Conservation (phyloP, 2,113 vertebrate species). For the Neopipo cinnamomea region DNA sequence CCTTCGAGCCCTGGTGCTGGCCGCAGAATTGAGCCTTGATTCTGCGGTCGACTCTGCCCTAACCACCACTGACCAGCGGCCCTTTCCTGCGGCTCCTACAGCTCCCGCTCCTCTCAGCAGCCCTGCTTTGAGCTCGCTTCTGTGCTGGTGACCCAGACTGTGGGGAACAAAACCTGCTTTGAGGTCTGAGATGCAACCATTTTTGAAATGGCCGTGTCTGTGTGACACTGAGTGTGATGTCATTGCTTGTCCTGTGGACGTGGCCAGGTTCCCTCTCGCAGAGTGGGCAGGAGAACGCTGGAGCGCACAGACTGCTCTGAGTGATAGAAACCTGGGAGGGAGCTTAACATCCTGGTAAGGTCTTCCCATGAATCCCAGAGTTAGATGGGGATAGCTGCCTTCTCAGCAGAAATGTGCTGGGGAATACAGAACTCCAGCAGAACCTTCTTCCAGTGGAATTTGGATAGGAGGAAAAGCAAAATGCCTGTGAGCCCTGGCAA, state of each 20-base stretch:
- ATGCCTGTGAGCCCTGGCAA: background rate
- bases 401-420: background rate
- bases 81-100: background rate
- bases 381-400: background rate
- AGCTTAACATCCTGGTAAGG: background rate
- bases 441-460: background rate
- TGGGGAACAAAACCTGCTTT: slow-evolving; percentile 4
- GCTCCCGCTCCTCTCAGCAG: background rate
- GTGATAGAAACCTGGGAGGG: background rate
- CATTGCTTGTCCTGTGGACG: background rate
- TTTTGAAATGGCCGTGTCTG: slow-evolving; percentile 59
- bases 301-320: background rate
- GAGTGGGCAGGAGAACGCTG: background rate
- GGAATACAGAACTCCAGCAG: background rate
- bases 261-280: background rate
- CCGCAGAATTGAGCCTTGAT: background rate
- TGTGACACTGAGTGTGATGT: slow-evolving; percentile 1
- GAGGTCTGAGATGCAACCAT: slow-evolving; percentile 17
- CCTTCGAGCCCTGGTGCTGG: background rate
- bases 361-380: background rate
- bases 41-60: slow-evolving; percentile 5
- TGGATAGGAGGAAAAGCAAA: background rate
- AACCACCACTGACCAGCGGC: background rate
- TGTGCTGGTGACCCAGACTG: background rate
- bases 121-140: background rate